Evolutionary conservation across 2,797 vertebrate species (phyloP), one percentile per base, ranked within the genome.

Genomic region (Setipinna tenuifilis): DNA sequence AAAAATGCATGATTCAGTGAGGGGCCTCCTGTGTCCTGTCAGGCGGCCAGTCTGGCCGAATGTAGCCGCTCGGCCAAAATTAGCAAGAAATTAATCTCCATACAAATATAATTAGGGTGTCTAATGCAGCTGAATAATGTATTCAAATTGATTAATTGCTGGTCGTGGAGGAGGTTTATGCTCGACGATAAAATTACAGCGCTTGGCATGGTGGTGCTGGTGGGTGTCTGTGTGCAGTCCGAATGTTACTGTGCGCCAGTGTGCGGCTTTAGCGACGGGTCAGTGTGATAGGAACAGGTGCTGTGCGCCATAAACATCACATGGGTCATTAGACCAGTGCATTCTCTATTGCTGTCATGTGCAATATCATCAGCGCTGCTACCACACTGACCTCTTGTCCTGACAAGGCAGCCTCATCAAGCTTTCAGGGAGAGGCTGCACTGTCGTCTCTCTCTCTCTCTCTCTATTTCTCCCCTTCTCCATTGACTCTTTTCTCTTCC

Each of bases 101-200:
- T 68, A 44, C 89, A 88, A 86, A 14, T 87, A 50, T 88, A 84
- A 89, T 92, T 89, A 84, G 31, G 87, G 88, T 83, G 89, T 84
- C 88, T 91, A 89, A 92, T 92, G 90, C 85, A 81, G 85, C 84
- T 89, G 87, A 86, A 91, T 93, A 90, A 92, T 91, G 91, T 86
- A 90, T 88, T 75, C 65, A 83, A 88, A 89, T 85, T 85, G 88
- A 92, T 92, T 89, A 85, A 93, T 91, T 88, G 83, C 75, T 61
- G 28, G 65, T 90, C 75, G 44, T 75, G 83, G 88, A 84, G 83
- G 86, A 88, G 85, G 85, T 54, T 85, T 82, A 82, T 59, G 84
- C 0, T 78, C 41, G 2, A 89, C 87, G 82, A 87, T 87, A 81
- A 80, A 89, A 85, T 71, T 71, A 90, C 84, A 81, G 19, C 35